Evolutionary conservation across 2,888 invertebrate species (phyloP).

Genomic region (Caprella mutica): DNA sequence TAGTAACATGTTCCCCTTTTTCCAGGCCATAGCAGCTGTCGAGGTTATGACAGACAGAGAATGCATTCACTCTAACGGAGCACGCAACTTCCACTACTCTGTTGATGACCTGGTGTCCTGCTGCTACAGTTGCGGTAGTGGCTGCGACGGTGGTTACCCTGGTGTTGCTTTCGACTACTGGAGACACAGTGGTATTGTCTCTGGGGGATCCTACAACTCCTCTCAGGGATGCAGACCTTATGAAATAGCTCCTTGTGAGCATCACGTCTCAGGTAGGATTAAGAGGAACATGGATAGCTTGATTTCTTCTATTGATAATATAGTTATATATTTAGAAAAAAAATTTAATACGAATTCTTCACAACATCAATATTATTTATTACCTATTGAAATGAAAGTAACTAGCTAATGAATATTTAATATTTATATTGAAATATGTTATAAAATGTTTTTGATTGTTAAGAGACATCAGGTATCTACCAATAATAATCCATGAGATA

Average conservation of each 20-base stretch:
- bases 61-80: constrained; percentile 67
- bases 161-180: constrained; percentile 78
- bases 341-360: no score
- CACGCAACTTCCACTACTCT: constrained; percentile 60
- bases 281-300: no score
- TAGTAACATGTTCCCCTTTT: no score
- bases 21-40: constrained; percentile 69
- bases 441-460: no score
- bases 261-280: constrained; percentile 81
- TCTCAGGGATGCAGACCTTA: constrained; percentile 72
- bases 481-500: no score
- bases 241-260: constrained; percentile 73
- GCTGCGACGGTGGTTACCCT: constrained; percentile 72
- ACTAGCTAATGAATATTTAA: no score
- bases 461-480: no score
- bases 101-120: constrained; percentile 76
- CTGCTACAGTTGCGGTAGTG: constrained; percentile 64
- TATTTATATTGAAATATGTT: no score
- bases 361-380: no score
- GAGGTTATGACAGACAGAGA: constrained; percentile 82
- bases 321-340: no score
- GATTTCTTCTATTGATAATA: no score
- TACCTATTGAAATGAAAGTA: no score
- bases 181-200: constrained; percentile 70
- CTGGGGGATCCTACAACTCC: constrained; percentile 68